These are phyloP conservation scores for Prionace glauca DNA, from an alignment of 2,797 vertebrate genomes.

Conservation along the genomic window DNA sequence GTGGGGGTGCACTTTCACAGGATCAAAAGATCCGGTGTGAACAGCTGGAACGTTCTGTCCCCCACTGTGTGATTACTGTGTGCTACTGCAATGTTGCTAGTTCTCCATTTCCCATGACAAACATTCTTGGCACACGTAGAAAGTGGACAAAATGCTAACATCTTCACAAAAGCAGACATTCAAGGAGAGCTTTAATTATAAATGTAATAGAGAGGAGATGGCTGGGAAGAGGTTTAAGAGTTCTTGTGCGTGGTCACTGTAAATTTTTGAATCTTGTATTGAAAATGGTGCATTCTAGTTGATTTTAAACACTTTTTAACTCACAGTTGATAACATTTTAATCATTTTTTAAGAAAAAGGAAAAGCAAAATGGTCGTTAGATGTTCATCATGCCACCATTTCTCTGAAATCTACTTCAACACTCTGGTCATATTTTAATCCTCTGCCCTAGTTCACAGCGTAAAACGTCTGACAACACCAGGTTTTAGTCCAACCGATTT, in stretches of 20 bases:
- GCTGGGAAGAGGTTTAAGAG: background rate
- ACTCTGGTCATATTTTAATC: background rate
- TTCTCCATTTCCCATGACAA: too few species aligned
- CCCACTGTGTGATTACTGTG: too few species aligned
- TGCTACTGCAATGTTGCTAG: too few species aligned
- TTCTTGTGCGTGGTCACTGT: background rate
- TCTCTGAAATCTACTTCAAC: background rate
- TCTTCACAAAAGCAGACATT: background rate
- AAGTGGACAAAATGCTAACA: too few species aligned
- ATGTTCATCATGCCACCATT: background rate
- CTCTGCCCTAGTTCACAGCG: background rate
- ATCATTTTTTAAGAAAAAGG: background rate
- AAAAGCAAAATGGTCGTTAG: background rate
- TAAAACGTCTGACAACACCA: too few species aligned
- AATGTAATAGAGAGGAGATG: background rate
- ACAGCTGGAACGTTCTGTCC: too few species aligned
- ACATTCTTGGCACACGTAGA: too few species aligned
- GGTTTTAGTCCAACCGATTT: too few species aligned
- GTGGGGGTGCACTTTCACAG: too few species aligned
- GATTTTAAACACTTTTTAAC: background rate
- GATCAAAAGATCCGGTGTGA: too few species aligned
- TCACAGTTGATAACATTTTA: background rate
- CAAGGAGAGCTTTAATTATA: background rate
- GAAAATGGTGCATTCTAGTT: background rate
- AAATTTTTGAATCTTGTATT: background rate